Conservation (phyloP, 2,113 vertebrate genomes). For the Ammodytes marinus region DNA sequence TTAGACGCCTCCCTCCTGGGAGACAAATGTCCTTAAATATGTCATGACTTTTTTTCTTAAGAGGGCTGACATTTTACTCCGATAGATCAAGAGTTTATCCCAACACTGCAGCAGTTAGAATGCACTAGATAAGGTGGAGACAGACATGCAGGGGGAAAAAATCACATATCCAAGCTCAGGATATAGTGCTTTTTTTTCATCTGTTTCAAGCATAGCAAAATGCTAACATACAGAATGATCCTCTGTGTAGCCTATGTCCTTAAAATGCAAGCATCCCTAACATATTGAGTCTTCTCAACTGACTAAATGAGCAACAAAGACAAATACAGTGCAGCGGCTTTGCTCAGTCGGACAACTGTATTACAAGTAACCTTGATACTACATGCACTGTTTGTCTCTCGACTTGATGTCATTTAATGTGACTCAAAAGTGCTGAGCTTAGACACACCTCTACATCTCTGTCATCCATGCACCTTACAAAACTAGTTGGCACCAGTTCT, state of each 20-base stretch:
- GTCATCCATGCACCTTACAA: constrained; percentile 41
- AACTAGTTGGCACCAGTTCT: constrained; percentile 23
- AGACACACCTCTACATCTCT: constrained; percentile 49
- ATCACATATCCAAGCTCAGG: background rate
- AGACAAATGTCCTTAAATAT: too few relatives aligned
- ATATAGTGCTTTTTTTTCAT: background rate
- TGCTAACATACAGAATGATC: background rate
- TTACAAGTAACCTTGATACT: constrained; percentile 18
- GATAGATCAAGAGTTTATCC: background rate
- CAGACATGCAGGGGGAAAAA: background rate
- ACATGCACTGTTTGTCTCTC: constrained; percentile 19
- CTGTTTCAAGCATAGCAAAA: background rate
- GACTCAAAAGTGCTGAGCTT: constrained; percentile 49
- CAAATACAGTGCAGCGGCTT: background rate
- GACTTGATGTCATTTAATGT: constrained; percentile 5
- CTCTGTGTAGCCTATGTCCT: background rate
- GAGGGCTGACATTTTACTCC: background rate
- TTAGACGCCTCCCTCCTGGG: too few relatives aligned
- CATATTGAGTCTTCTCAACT: background rate
- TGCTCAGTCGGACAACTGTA: background rate
- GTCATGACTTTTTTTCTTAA: background rate
- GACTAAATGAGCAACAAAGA: constrained; percentile 10
- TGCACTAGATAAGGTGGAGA: background rate
- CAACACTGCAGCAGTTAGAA: background rate
- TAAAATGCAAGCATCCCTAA: background rate